Evolutionary conservation across 2,113 vertebrate species (phyloP), one percentile per base, ranked within the genome.

Genomic region (Dasyprocta punctata): DNA sequence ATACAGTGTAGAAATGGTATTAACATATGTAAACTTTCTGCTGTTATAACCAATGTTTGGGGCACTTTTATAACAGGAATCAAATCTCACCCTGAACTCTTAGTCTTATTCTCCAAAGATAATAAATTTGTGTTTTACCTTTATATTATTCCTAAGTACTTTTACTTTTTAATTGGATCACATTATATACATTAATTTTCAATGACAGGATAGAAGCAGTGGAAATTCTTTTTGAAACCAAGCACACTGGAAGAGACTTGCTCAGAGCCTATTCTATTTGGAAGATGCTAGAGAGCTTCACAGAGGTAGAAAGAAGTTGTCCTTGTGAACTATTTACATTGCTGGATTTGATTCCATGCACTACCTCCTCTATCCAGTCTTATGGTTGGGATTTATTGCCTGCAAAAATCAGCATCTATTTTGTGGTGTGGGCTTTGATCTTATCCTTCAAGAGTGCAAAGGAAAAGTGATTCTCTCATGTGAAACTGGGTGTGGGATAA

Each of bases 1-100:
- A 89, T 81, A 54, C 10, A 89, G 75, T 52, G 20, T 16, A 94
- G 63, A 89, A 95, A 63, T 86, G 58, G 4, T 41, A 60, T 67
- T 71, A 88, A 91, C 19, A 91, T 81, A 85, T 58, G 17, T 9
- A 89, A 56, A 65, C 58, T 92, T 7, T 82, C 24, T 92, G 22
- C 17, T 86, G 14, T 90, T 96, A 54, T 56, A 95, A 73, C 30
- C 93, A 97, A 80, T 85, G 60, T 82, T 94, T 86, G 14, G 10
- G 73, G 54, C 41, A 94, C 12, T 90, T 75, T 86, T 38, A 83
- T 69, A 86, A 89, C 63, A 86, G 84, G 83, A 92, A 65, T 89
- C 56, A 92, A 81, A 63, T 86, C 22, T 94, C n/a, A 61, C 71
- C 61, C 44, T 86, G 17, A 94, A 75, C 30, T 86, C 41, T 20